phyloP scores from a whole-genome alignment of 2,797 vertebrate species.

The Pelochelys cantorii region DNA sequence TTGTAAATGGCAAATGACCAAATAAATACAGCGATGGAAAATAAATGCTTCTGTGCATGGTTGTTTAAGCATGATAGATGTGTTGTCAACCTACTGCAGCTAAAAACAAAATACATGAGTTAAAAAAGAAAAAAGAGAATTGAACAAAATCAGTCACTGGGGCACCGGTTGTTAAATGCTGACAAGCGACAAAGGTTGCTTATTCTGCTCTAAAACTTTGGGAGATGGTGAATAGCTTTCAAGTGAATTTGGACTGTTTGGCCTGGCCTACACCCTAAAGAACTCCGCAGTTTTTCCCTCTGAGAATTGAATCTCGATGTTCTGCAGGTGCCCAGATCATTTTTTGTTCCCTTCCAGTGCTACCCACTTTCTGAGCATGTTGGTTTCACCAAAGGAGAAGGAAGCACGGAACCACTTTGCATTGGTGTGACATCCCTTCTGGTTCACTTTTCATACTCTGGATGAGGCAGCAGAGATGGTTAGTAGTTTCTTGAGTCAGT shows the following conservation, averaged over 20 bases:
- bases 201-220: conserved; percentile 58
- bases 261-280: neutral
- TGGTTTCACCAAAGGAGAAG: neutral
- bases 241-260: conserved; percentile 61
- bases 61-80: conserved; percentile 70
- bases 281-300: too few relatives aligned
- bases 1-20: neutral
- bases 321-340: neutral
- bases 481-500: neutral
- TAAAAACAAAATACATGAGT: conserved; percentile 66
- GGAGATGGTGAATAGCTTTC: conserved; percentile 59
- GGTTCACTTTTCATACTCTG: neutral
- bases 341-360: neutral
- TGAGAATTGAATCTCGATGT: neutral
- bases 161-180: conserved; percentile 62
- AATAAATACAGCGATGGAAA: conserved; percentile 35
- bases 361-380: neutral
- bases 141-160: conserved; percentile 66
- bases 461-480: neutral
- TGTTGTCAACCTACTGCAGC: conserved; percentile 57
- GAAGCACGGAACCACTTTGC: neutral
- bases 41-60: conserved; percentile 59
- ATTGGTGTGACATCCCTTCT: neutral
- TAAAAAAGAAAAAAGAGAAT: conserved; percentile 40
- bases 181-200: conserved; percentile 64